Conservation (phyloP, 2,888 invertebrate genomes). For the Deilephila elpenor region DNA sequence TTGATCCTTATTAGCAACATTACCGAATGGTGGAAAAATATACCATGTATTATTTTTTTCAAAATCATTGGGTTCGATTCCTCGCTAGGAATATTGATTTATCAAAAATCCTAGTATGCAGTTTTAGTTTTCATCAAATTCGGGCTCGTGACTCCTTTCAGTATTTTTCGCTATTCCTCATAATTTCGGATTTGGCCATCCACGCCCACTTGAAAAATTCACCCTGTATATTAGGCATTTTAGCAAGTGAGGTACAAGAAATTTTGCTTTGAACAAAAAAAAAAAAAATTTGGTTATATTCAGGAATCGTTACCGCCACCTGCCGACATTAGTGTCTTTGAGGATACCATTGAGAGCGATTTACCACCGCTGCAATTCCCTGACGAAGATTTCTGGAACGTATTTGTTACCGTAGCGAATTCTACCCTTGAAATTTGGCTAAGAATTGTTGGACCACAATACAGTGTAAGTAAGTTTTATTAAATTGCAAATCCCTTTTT, state of each 20-base stretch:
- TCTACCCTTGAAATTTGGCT: constrained; percentile 88
- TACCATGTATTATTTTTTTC: too few relatives aligned
- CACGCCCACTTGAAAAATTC: too few relatives aligned
- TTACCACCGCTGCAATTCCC: constrained; percentile 77
- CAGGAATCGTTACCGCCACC: constrained; percentile 35
- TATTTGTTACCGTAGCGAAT: constrained; percentile 85
- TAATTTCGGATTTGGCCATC: too few relatives aligned
- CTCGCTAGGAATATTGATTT: too few relatives aligned
- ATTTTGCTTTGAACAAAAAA: background rate
- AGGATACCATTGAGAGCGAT: constrained; percentile 70
- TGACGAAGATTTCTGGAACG: constrained; percentile 83
- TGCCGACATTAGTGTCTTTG: constrained; percentile 47
- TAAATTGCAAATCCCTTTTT: background rate
- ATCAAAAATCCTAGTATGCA: too few relatives aligned
- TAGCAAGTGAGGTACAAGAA: background rate
- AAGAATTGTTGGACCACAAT: constrained; percentile 86
- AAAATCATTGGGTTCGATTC: too few relatives aligned
- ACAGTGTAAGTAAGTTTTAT: constrained; percentile 79
- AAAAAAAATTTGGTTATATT: background rate
- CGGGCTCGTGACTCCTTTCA: too few relatives aligned
- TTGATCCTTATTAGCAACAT: too few relatives aligned
- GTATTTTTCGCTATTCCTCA: too few relatives aligned
- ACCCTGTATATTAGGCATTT: too few relatives aligned
- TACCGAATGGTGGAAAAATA: too few relatives aligned
- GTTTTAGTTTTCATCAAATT: too few relatives aligned